These are phyloP conservation scores for Ophiodon elongatus DNA, from an alignment of 2,113 vertebrate species.

Conservation along the genomic window DNA sequence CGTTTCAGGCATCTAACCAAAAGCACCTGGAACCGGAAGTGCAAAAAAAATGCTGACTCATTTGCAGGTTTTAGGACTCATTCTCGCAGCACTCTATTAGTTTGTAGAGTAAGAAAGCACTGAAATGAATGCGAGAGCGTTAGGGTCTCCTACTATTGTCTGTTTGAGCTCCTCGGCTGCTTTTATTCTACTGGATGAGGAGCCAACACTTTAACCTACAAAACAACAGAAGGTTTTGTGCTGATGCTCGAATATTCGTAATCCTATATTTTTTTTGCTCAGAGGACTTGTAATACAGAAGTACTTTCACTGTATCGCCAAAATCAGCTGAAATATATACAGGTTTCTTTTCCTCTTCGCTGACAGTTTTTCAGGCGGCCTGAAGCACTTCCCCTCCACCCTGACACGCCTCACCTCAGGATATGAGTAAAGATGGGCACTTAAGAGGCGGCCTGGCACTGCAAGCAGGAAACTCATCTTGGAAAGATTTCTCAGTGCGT, in stretches of 20 bases:
- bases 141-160: neutral
- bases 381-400: constrained; percentile 34
- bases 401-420: constrained; percentile 27
- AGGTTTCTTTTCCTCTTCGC: neutral
- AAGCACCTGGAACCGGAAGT: neutral
- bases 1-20: neutral
- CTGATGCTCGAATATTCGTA: constrained; percentile 4
- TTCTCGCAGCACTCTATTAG: neutral
- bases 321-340: constrained; percentile 9
- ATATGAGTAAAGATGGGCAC: constrained; percentile 34
- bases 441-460: neutral
- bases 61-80: neutral
- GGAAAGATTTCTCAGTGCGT: neutral
- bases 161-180: neutral
- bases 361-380: constrained; percentile 22
- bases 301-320: neutral
- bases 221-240: neutral
- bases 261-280: neutral
- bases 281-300: neutral
- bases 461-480: constrained; percentile 1
- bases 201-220: no score
- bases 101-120: neutral
- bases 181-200: no score
- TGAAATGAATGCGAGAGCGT: no score
- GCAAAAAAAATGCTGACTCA: neutral